Evolutionary conservation across 1,140 invertebrate genomes (phyloP), one percentile per base, ranked within the genome.

Genomic region (Acromyrmex heyeri): DNA sequence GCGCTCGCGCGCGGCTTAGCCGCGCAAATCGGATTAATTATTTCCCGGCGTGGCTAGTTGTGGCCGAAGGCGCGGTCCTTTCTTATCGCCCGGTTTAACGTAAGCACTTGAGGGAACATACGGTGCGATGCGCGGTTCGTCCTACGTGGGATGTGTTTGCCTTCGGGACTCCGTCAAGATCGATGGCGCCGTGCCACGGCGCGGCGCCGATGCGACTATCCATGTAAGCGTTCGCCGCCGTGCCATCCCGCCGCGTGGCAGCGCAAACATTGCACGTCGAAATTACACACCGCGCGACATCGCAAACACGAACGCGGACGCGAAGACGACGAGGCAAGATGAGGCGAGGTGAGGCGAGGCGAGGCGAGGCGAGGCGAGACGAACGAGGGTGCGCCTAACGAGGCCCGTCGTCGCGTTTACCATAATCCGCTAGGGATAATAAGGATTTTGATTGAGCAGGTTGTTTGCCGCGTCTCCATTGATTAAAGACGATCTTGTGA

Each of bases 21-120:
- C n/a, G 79, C 38, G 69, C 38, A 83, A 83, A 83, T 83, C 79
- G 79, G 79, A 83, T 83, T 83, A 83, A 83, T 83, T 83, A 83
- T 83, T 83, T 83, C 55, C 55, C 79, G 21, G 38, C 55, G 67
- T 34, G 79, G 67, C 53, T 67, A 38, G 79, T 59, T 61, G 38
- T 14, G 69, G 79, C 57, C 79, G 14, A 83, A 83, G 79, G 24
- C 53, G 69, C 79, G 79, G 69, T 38, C 55, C 67, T 75, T 83
- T 83, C 79, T 83, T 83, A 83, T 83, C 79, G 69, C 30, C 18
- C 12, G 38, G 38, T 81, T 81, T 81, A 81, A 55, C 77, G 77
- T 57, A 82, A 82, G 57, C 48, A 53, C 24, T 67, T 67, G 76
- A 0, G 7, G 76, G 76, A 1, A 14, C 27, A 55, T n/a, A 50